Evolutionary conservation across 2,888 invertebrate genomes (phyloP).

Genomic region (Eudemis profundana): DNA sequence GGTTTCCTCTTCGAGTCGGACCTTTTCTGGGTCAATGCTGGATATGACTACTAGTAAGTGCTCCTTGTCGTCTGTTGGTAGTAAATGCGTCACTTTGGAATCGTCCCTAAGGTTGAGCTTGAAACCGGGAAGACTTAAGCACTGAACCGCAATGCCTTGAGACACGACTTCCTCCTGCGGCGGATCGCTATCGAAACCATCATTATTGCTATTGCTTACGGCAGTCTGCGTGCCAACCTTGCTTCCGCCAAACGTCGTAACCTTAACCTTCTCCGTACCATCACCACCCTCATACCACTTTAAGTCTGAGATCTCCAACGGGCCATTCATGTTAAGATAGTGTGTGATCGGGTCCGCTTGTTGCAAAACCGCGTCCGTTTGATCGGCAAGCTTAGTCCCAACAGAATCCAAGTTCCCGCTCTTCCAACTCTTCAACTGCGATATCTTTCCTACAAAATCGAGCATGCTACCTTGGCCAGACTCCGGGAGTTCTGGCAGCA

Average conservation of each 20-base stretch:
- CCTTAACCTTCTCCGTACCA: conserved; percentile 73
- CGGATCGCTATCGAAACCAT: conserved; percentile 81
- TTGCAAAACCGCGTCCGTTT: conserved; percentile 72
- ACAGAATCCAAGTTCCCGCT: conserved; percentile 73
- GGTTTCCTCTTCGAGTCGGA: conserved; percentile 65
- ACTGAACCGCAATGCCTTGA: conserved; percentile 84
- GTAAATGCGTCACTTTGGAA: conserved; percentile 86
- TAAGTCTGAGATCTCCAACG: conserved; percentile 77
- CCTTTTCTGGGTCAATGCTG: conserved; percentile 67
- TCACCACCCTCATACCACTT: conserved; percentile 80
- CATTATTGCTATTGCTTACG: conserved; percentile 73
- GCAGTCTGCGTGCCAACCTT: conserved; percentile 74
- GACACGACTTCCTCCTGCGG: conserved; percentile 74
- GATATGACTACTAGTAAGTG: conserved; percentile 87
- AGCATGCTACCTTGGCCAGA: conserved; percentile 71
- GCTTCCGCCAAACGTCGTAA: conserved; percentile 66
- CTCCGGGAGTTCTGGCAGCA: conserved; percentile 72
- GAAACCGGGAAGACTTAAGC: conserved; percentile 80
- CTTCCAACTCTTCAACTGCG: conserved; percentile 78
- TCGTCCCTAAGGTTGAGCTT: conserved; percentile 78
- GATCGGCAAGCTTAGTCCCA: conserved; percentile 75
- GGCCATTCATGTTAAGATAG: conserved; percentile 78
- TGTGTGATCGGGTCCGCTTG: conserved; percentile 73
- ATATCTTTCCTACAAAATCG: conserved; percentile 77
- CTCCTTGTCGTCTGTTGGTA: conserved; percentile 89